These are phyloP conservation scores for Mormoops blainvillei DNA, from an alignment of 2,113 vertebrate species.

Conservation along the genomic window DNA sequence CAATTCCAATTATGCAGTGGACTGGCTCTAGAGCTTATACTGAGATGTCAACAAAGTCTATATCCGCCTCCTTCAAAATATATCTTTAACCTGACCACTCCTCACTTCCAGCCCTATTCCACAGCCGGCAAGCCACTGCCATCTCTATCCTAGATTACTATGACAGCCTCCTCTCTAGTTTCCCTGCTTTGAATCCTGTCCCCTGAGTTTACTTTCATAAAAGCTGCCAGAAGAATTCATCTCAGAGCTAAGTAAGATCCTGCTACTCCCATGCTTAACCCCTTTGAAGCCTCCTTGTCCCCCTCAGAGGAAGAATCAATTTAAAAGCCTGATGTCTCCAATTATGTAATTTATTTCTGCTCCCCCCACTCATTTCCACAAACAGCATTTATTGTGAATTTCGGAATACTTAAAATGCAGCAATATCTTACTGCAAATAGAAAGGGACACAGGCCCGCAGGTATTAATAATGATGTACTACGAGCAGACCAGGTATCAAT, in stretches of 20 bases:
- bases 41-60: background rate
- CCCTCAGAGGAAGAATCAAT: background rate
- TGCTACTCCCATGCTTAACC: background rate
- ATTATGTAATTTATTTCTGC: background rate
- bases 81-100: background rate
- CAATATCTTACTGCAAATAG: background rate
- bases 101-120: background rate
- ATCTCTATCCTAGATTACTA: background rate
- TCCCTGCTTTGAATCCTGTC: background rate
- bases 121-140: too few species aligned
- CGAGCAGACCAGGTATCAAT: background rate
- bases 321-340: background rate
- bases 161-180: background rate
- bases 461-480: background rate
- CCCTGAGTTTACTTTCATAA: background rate
- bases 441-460: background rate
- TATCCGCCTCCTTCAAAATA: background rate
- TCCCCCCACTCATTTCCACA: background rate
- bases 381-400: background rate
- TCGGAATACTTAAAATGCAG: background rate
- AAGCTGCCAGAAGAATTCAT: background rate
- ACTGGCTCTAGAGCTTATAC: background rate
- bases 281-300: background rate
- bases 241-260: background rate
- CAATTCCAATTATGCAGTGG: fast-evolving